Conservation (phyloP, 2,888 invertebrate genomes). For the Drosophila buzzatii region DNA sequence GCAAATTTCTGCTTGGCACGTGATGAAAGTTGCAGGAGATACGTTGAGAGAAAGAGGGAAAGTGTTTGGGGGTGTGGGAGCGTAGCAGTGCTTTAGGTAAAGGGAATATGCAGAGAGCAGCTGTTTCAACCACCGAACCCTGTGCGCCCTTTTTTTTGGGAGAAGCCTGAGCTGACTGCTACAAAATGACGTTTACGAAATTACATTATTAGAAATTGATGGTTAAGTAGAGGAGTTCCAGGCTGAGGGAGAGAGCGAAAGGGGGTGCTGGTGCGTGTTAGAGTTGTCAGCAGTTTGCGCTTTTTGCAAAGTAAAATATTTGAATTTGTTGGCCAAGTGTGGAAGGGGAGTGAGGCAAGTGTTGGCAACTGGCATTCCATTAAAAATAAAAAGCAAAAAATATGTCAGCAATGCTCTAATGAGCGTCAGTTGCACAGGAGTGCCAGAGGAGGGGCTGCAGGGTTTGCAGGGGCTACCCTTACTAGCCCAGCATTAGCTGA, state of each 20-base stretch:
- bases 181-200: slow-evolving; percentile 78
- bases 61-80: slow-evolving; percentile 2
- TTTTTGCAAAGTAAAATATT: slow-evolving; percentile 30
- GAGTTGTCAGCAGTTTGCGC: slow-evolving; percentile 44
- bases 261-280: slow-evolving; percentile 7
- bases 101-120: slow-evolving; percentile 24
- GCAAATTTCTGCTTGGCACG: slow-evolving; percentile 67
- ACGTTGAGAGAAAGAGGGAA: background rate
- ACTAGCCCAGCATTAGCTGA: slow-evolving; percentile 35
- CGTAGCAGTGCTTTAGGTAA: background rate
- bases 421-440: slow-evolving; percentile 35
- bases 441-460: background rate
- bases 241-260: background rate
- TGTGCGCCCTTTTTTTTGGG: slow-evolving; percentile 11
- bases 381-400: slow-evolving; percentile 46
- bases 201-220: slow-evolving; percentile 82
- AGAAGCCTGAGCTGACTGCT: slow-evolving; percentile 37
- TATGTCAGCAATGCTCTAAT: slow-evolving; percentile 59
- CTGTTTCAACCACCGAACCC: slow-evolving; percentile 52
- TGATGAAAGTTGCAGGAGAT: slow-evolving; percentile 58
- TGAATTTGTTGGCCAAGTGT: slow-evolving; percentile 6
- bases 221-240: slow-evolving; percentile 46
- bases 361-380: slow-evolving; percentile 44
- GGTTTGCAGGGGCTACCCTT: slow-evolving; percentile 13
- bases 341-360: slow-evolving; percentile 14